Base-by-base conservation (phyloP, 2,113 vertebrate genomes). In the Pelvicachromis taeniatus region DNA sequence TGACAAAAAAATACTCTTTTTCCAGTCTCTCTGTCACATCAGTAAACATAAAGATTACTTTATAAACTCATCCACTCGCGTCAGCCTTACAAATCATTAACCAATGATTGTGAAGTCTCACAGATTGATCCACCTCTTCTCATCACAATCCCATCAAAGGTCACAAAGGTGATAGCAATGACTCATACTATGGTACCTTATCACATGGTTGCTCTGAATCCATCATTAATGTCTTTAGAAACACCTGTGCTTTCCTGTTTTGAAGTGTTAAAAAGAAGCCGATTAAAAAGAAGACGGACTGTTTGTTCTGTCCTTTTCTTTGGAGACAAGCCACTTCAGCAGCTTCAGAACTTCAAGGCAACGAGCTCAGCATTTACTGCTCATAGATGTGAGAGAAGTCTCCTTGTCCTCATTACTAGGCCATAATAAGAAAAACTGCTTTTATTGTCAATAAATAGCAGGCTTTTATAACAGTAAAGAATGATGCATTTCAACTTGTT, bases 91-190 rank as follows among this genome's bases (percentile, higher is more conserved):
- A 63, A 63, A n/a, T 63, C 17, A 35, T 61, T 35, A 61, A 19
- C 17, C 58, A 0, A 1, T 7, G 9, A 63, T 0, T 63, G 59
- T 63, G 59, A 35, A 38, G 33, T 38, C 1, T 38, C 33, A 63
- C 3, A 68, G 21, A 40, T 21, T 21, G n/a, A 40, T 3, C 35
- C 7, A 3, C n/a, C 35, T 21, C 61, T 2, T 40, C 19, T 38
- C 61, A 0, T 65, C 35, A 0, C 31, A 61, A 35, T 7, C 33
- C 33, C 33, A n/a, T 7, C 58, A 61, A 63, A 63, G 38, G 26
- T 26, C 26, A 38, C 33, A 63, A 63, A 63, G 61, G 35, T 23
- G 35, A 40, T 4, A 40, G 19, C 11, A 21, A 0, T 0, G 19
- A 7, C n/a, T 40, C 12, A 40, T n/a, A 65, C 35, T 40, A 21